Base-by-base conservation (phyloP, 2,888 invertebrate genomes). In the Tethea ocularis region DNA sequence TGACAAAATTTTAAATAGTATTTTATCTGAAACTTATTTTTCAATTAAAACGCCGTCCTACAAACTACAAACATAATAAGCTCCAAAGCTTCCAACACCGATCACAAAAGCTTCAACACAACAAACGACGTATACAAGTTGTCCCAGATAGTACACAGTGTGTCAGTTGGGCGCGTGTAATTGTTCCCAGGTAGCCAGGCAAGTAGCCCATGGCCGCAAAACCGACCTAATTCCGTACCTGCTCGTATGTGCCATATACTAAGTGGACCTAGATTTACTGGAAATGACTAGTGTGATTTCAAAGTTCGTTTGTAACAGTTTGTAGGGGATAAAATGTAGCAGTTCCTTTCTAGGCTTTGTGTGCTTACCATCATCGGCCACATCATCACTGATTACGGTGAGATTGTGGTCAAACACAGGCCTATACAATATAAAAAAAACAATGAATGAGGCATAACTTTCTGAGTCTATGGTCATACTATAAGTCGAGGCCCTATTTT, bases 41-140 rank as follows among this genome's bases (percentile, higher is more conserved):
- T 33, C 33, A 33, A 2, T 33, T 13, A 33, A 33, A 33, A 33
- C 8, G 8, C 29, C 8, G 8, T 29, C 29, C 29, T 29, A 41
- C 46, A 46, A 20, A 46, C n/a, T 20, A 20, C 46, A 46, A 17
- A 46, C 46, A 46, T 46, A 46, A 46, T 46, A 46, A 46, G 46
- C 46, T 20, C 2, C 10, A n/a, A 46, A 46, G 46, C 20, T 46
- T 46, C 17, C 2, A 20, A 46, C 46, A n/a, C 38, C 38, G 46
- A 46, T 20, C 46, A 46, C 20, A 20, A 26, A 46, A 46, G 46
- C 46, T 46, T 7, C 20, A 7, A 38, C 38, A 46, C 46, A 46
- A 46, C 17, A 1, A 17, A 7, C 17, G 3, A 20, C 17, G 46
- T 46, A 20, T 46, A 38, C n/a, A 38, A n/a, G 6, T 6, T 38